Base-by-base conservation (phyloP, 2,797 vertebrate genomes). In the Gastrophryne carolinensis region DNA sequence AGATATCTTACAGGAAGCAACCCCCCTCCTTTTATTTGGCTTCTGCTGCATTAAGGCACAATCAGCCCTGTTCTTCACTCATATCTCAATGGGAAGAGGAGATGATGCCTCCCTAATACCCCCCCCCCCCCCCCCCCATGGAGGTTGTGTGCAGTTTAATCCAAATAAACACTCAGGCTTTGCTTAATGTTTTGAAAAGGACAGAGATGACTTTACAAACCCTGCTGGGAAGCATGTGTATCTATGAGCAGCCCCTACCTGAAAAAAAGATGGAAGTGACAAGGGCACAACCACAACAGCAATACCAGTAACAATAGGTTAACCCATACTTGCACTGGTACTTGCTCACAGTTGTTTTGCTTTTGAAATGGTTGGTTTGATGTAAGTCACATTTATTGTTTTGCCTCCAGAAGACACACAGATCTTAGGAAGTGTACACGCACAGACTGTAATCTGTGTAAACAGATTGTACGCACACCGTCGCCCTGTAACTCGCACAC, bases 1-100 rank as follows among this genome's bases (percentile, higher is more conserved):
- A 78, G 68, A 78, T 78, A 78, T 78, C 75, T 78, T 72, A 78
- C 75, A 78, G 66, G 75, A 78, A 78, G 68, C 68, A 78, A 66
- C 68, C 68, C 75, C 72, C 75, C 29, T 52, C 53, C 56, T 68
- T 78, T 72, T 66, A 66, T 63, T 72, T 72, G 56, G 75, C 30
- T 78, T 78, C 53, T 72, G 67, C 61, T 72, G 67, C 67, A 72
- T 72, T 72, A 72, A 63, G 75, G 66, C 39, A 72, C 35, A 78
- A 71, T 66, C 74, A 71, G 50, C 58, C 60, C 66, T 63, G 57
- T 60, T 54, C 74, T 77, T 57, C 21, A 27, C 49, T 70, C 52
- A 23, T 54, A 63, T 72, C 29, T 66, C 66, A 53, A 54, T 72
- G 68, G 64, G 66, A 60, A 70, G 56, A 72, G 58, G 58, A 44